Evolutionary conservation across 1,140 invertebrate genomes (phyloP).

Genomic region (Heterodera carotae): DNA sequence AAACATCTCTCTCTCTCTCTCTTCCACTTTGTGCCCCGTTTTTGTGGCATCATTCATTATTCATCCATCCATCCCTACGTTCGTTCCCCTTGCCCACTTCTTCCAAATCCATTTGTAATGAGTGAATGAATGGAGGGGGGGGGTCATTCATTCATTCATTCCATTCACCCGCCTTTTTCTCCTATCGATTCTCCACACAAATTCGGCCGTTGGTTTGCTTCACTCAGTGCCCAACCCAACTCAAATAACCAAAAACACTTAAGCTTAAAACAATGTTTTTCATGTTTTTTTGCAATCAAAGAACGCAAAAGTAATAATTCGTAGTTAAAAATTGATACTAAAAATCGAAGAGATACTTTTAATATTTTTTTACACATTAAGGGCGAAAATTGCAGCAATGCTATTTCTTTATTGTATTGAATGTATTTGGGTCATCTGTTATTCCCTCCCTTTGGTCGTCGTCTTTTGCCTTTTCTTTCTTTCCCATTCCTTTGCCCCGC

Average conservation of each 20-base stretch:
- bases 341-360: too few species aligned
- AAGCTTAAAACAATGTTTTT: background rate
- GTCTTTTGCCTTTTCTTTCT: background rate
- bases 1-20: too few species aligned
- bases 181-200: too few species aligned
- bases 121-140: too few species aligned
- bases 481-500: background rate
- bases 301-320: too few species aligned
- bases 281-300: too few species aligned
- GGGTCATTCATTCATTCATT: background rate
- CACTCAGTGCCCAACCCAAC: too few species aligned
- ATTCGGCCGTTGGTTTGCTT: background rate
- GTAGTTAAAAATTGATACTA: too few species aligned
- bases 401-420: background rate
- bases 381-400: background rate
- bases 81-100: background rate
- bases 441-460: background rate
- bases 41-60: too few species aligned
- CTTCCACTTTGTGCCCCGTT: background rate
- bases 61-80: too few species aligned
- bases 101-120: background rate
- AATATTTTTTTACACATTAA: too few species aligned
- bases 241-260: background rate
- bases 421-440: background rate
- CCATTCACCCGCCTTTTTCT: too few species aligned